Percentiles rank a stretch among this genome's conserved stretches.
Evolutionary conservation across 2,113 vertebrate genomes (phyloP).

Genomic region (Pica pica): DNA sequence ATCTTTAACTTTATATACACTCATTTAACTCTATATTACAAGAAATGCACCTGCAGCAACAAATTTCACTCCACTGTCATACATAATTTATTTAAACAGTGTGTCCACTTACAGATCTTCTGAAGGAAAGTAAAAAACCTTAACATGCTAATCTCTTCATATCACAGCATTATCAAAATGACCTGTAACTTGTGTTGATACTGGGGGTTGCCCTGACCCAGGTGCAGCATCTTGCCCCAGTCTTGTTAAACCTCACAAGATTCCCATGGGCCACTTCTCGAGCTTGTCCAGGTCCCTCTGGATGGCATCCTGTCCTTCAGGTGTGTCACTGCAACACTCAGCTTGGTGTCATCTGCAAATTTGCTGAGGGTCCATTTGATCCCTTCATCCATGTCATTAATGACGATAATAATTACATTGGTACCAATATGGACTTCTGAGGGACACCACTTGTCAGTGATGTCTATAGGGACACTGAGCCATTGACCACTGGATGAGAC

Average conservation of each 20-base stretch:
- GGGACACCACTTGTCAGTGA: neutral
- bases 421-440: neutral
- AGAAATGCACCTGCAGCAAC: neutral
- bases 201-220: fast-evolving
- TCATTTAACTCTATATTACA: neutral
- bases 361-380: neutral
- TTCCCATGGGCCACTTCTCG: neutral
- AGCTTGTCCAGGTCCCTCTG: neutral
- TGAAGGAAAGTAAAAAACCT: neutral
- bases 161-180: neutral
- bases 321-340: neutral
- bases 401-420: neutral
- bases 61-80: neutral
- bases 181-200: neutral
- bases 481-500: neutral
- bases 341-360: neutral
- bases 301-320: neutral
- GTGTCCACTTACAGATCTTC: neutral
- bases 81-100: neutral
- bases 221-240: neutral
- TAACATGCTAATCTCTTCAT: neutral
- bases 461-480: fast-evolving
- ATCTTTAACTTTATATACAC: neutral
- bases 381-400: neutral
- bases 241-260: neutral